A percentile compares a stretch with the other conserved stretches of the same genome.
Conservation (phyloP, 2,113 vertebrate species). For the Marmota flaviventris region DNA sequence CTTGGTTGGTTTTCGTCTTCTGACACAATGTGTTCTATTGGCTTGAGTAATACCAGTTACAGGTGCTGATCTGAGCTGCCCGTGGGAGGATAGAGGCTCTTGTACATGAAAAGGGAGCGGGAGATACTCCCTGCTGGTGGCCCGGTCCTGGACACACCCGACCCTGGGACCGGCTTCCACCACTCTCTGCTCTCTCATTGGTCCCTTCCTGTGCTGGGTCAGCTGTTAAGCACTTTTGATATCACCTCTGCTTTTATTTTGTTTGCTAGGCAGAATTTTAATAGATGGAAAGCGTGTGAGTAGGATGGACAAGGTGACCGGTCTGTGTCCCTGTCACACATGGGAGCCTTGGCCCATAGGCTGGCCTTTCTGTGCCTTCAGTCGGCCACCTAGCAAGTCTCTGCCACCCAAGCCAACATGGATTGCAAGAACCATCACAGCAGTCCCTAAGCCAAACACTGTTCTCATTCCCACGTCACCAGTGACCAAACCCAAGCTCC, state of each 20-base stretch:
- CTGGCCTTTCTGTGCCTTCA: not conserved
- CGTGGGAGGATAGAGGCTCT: not conserved
- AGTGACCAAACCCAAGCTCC: not conserved
- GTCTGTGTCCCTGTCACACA: fast-evolving
- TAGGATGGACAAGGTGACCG: not conserved
- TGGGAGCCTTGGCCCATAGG: not conserved
- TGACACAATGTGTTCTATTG: fast-evolving
- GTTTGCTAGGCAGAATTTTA: not conserved
- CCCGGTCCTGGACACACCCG: not conserved
- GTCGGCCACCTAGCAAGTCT: not conserved
- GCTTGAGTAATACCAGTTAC: not conserved
- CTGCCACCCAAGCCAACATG: fast-evolving
- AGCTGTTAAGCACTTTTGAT: not conserved
- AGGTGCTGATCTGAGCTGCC: not conserved
- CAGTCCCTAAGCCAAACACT: too few relatives aligned
- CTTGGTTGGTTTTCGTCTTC: not conserved
- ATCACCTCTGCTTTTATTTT: not conserved
- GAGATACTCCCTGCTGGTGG: not conserved
- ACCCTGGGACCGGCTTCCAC: too few relatives aligned
- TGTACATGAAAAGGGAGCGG: not conserved
- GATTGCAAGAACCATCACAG: fast-evolving
- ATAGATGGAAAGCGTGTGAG: not conserved
- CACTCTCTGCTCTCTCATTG: fast-evolving
- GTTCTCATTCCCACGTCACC: not conserved
- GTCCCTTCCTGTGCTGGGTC: not conserved